Evolutionary conservation across 2,888 invertebrate species (phyloP).

Genomic region (Oeneis ivallda): DNA sequence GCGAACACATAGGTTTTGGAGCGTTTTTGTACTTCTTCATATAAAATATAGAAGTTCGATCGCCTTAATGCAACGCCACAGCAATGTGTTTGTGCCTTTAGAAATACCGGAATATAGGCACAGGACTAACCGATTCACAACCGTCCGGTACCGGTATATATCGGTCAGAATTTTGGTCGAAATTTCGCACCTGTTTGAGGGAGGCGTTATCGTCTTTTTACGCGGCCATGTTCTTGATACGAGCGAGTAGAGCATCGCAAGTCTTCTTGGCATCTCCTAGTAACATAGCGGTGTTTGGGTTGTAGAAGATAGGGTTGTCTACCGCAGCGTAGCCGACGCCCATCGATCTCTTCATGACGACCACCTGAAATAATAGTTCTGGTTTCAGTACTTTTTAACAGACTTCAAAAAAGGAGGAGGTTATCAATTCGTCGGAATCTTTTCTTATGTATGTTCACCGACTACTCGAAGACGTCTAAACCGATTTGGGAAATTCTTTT

Average conservation of each 20-base stretch:
- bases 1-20: background rate
- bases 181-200: background rate
- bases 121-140: background rate
- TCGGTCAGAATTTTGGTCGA: background rate
- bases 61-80: background rate
- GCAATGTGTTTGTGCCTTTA: background rate
- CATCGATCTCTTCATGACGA: constrained; percentile 94
- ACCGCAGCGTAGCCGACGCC: constrained; percentile 95
- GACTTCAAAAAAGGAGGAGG: no score
- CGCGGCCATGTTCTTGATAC: constrained; percentile 77
- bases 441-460: no score
- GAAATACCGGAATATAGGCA: background rate
- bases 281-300: constrained; percentile 92
- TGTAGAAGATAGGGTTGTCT: constrained; percentile 96
- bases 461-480: no score
- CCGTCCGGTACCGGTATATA: background rate
- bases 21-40: no score
- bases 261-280: constrained; percentile 96
- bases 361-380: constrained; percentile 80
- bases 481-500: no score
- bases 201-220: constrained; percentile 41
- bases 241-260: constrained; percentile 89
- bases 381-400: background rate
- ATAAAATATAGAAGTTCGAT: background rate
- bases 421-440: no score